These are phyloP conservation scores for Setipinna tenuifilis DNA, from an alignment of 2,797 vertebrate species.

Conservation along the genomic window DNA sequence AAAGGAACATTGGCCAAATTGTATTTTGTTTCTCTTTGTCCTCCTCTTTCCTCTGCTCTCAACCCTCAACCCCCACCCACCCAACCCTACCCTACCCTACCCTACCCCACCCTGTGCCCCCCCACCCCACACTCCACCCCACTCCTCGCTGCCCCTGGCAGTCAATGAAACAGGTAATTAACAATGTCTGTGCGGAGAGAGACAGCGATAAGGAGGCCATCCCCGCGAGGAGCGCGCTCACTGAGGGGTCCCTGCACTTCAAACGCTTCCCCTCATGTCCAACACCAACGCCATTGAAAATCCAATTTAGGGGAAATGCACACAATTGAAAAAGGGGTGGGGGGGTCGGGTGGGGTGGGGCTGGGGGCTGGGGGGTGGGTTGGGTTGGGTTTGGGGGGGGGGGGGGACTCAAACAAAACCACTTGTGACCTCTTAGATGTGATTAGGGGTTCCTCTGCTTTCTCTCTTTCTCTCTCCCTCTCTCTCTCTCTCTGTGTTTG, in stretches of 20 bases:
- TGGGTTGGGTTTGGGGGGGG: not conserved
- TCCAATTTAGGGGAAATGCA: conserved; percentile 74
- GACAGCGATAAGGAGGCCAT: conserved; percentile 54
- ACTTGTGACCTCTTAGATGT: conserved; percentile 78
- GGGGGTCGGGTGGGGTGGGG: not conserved
- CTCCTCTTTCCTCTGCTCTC: conserved; percentile 65
- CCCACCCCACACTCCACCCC: too few relatives aligned
- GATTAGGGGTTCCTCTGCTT: conserved; percentile 71
- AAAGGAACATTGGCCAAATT: conserved; percentile 73
- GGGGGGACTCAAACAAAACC: conserved; percentile 71
- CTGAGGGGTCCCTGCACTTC: conserved; percentile 67
- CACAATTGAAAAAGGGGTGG: conserved; percentile 61
- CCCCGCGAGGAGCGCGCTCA: conserved; percentile 40
- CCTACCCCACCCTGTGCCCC: too few relatives aligned
- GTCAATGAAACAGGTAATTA: conserved; percentile 72
- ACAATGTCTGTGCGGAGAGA: conserved; percentile 70
- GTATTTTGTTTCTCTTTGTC: conserved; percentile 64
- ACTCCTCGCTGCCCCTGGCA: not conserved
- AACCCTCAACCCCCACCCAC: too few relatives aligned
- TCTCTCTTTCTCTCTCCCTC: conserved; percentile 56
- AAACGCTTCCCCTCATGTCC: conserved; percentile 66
- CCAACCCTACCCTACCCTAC: too few relatives aligned
- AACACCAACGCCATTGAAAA: conserved; percentile 73
- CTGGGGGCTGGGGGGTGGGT: conserved; percentile 20
- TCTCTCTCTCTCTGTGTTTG: not conserved